These are phyloP conservation scores for Ceyx margarethae DNA, from an alignment of 2,113 vertebrate genomes.

Conservation along the genomic window DNA sequence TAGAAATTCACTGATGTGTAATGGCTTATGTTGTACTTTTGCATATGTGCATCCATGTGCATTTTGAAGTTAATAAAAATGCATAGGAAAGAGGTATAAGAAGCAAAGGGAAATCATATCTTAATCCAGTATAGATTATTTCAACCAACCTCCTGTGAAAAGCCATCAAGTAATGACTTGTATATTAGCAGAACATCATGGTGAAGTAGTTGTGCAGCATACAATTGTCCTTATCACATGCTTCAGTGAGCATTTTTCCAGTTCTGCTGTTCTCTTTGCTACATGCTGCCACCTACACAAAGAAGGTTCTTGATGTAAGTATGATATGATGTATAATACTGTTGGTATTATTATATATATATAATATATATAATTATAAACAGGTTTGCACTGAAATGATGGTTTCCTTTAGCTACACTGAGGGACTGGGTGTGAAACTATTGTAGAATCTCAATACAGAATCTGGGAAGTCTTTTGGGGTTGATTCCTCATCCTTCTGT, in stretches of 20 bases:
- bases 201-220: background rate
- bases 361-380: background rate
- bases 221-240: conserved; percentile 77
- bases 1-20: background rate
- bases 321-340: background rate
- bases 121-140: background rate
- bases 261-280: conserved; percentile 98
- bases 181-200: background rate
- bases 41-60: background rate
- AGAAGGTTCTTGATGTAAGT: conserved; percentile 98
- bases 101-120: background rate
- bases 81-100: background rate
- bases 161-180: background rate
- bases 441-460: background rate
- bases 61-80: background rate
- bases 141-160: background rate
- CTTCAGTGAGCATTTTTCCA: conserved; percentile 97
- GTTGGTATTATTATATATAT: background rate
- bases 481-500: background rate
- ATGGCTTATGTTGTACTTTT: background rate
- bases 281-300: conserved; percentile 94
- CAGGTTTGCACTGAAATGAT: background rate
- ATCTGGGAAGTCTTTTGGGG: background rate
- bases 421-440: background rate
- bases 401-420: background rate